Conservation (phyloP, 2,888 invertebrate species). For the Xestia xanthographa region DNA sequence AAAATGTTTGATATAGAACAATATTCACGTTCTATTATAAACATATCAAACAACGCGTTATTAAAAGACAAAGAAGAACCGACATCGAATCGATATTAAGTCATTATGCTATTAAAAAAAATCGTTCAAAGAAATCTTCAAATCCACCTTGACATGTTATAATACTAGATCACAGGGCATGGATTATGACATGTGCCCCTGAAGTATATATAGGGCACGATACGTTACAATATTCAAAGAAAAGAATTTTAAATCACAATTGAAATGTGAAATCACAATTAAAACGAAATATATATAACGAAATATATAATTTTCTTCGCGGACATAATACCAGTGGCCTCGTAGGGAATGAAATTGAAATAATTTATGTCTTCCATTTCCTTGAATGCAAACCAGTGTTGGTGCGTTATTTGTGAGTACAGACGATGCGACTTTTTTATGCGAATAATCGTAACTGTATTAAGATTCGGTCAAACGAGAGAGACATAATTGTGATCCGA, state of each 20-base stretch:
- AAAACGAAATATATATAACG: conserved; percentile 48
- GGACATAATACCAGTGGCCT: conserved; percentile 53
- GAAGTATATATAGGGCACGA: background rate
- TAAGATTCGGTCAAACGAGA: background rate
- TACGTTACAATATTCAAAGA: conserved; percentile 11
- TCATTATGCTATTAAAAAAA: background rate
- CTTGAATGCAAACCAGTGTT: conserved; percentile 59
- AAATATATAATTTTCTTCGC: conserved; percentile 51
- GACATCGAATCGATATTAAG: background rate
- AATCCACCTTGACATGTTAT: background rate
- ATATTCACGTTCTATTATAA: too few relatives aligned
- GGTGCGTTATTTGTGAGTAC: conserved; percentile 23
- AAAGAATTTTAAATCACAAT: conserved; percentile 15
- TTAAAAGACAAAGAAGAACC: background rate
- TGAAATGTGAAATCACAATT: conserved; percentile 32
- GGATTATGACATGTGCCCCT: background rate
- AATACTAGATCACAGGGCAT: background rate
- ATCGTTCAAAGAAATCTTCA: background rate
- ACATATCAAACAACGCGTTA: background rate
- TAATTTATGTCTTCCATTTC: conserved; percentile 65
- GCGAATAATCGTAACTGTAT: conserved; percentile 2
- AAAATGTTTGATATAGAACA: too few relatives aligned
- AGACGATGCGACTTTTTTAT: conserved; percentile 41
- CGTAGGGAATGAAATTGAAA: conserved; percentile 55
- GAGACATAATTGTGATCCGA: background rate